Base-by-base conservation (phyloP, 2,797 vertebrate genomes). In the Tarsius wallacei region DNA sequence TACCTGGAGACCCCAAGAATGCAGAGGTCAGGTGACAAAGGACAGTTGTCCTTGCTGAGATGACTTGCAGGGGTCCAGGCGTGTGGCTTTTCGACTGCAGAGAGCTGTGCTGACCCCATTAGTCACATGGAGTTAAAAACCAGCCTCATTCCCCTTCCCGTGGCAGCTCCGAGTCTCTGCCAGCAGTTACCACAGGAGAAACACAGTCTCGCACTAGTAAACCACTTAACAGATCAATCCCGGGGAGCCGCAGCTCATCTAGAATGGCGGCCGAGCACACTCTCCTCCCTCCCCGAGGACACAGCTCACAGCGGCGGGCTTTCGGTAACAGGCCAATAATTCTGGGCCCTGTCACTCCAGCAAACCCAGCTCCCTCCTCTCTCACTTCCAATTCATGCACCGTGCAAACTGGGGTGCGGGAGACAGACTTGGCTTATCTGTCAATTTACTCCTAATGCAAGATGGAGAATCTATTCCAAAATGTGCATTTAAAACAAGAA, bases 401-500 rank as follows among this genome's bases (percentile, higher is more conserved):
- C 1, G 63, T 0, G 33, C 81, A 42, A 84, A 85, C 5, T 0
- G 28, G 21, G 80, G 76, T 3, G n/a, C 2, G 21, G 31, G 10
- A 31, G 82, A 55, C 83, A 66, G 14, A 59, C 53, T 51, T 57
- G 0, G 57, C 61, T 73, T 36, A 68, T 17, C 96, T 71, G 53
- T 96, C 96, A 96, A 90, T 98, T 97, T 94, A 81, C 76, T 73
- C 51, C 93, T 96, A 92, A 88, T 55, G 57, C 51, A 49, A 89
- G 91, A 94, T 85, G 78, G 94, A 93, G 94, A 84, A 81, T 78
- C 90, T 28, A 33, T 33, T 87, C 26, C 11, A 17, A 86, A 73
- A 83, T 1, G 10, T 12, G 61, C 93, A 51, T 70, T 93, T 77
- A 73, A 70, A 94, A 90, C 93, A 64, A 93, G 93, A 90, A 93